Evolutionary conservation across 2,113 vertebrate species (phyloP), one percentile per base, ranked within the genome.

Genomic region (Catharus minimus): DNA sequence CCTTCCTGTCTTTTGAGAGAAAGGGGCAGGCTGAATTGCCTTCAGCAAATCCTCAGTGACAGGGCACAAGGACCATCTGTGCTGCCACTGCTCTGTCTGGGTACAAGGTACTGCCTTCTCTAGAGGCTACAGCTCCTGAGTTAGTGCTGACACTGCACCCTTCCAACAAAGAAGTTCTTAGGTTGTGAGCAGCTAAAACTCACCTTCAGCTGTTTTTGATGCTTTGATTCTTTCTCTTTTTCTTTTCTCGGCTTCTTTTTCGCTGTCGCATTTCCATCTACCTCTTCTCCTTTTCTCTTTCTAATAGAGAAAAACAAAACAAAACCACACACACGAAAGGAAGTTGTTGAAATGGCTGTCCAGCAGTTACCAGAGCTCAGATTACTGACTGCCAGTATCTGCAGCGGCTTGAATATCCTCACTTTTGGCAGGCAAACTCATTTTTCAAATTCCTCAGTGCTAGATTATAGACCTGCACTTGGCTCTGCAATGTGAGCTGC

Each of bases 171-270:
- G 55, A 10, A 30, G 7, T 7, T 57, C 41, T 38, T 41, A 49
- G 13, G 3, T 33, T 47, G n/a, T 22, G 24, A 75, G 41, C 12
- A 46, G 43, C 26, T 89, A 87, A 86, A 95, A 95, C 97, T 96
- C 90, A 98, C 98, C 97, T 98, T 98, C 68, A 98, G 96, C 83
- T 97, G 93, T 75, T 98, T 98, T 50, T 98, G 97, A 60, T 98
- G 98, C 89, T 98, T 99, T 24, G 98, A 96, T 33, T 98, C 97
- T 41, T 98, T 98, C 46, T 98, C 98, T 18, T 98, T 98, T 39
- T 98, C 98, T 91, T 98, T 99, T 61, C 98, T 99, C 88, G 97
- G 97, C 90, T 98, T 98, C 96, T 99, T 99, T 97, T 99, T 99
- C 13, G 94, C 94, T 10, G 77, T 95, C 15, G 95, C 96, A 20